Evolutionary conservation across 2,888 invertebrate species (phyloP).

Genomic region (Sarcophaga variegata): DNA sequence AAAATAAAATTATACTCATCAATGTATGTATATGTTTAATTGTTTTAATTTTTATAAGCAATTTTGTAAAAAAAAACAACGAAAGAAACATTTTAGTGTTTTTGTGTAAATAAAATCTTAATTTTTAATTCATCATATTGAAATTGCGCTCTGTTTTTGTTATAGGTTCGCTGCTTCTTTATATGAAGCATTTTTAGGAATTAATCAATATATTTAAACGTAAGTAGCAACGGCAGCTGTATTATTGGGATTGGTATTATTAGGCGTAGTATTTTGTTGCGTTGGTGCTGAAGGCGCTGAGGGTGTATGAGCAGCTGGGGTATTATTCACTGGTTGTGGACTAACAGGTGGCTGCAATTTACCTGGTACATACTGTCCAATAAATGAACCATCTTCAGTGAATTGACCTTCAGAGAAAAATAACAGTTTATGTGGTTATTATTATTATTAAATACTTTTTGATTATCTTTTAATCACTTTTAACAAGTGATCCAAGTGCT

Average conservation of each 20-base stretch:
- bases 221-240: conserved; percentile 85
- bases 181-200: conserved; percentile 70
- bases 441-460: neutral
- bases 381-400: conserved; percentile 98
- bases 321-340: conserved; percentile 79
- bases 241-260: conserved; percentile 66
- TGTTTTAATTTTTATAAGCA: conserved; percentile 47
- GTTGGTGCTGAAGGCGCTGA: conserved; percentile 80
- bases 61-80: conserved; percentile 16
- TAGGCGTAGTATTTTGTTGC: conserved; percentile 77
- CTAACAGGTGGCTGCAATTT: conserved; percentile 86
- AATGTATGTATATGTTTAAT: neutral
- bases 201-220: conserved; percentile 82
- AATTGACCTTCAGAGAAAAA: conserved; percentile 85
- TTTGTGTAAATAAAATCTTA: conserved; percentile 65
- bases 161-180: conserved; percentile 47
- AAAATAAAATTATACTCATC: conserved; percentile 1
- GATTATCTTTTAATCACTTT: neutral
- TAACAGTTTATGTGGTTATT: conserved; percentile 2
- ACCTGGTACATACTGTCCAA: conserved; percentile 96
- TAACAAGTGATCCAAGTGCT: too few species aligned
- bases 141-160: conserved; percentile 59
- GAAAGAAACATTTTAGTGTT: conserved; percentile 41
- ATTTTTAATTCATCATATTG: conserved; percentile 54
- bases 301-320: conserved; percentile 78